Evolutionary conservation across 2,797 vertebrate species (phyloP).

Genomic region (Sparus aurata): DNA sequence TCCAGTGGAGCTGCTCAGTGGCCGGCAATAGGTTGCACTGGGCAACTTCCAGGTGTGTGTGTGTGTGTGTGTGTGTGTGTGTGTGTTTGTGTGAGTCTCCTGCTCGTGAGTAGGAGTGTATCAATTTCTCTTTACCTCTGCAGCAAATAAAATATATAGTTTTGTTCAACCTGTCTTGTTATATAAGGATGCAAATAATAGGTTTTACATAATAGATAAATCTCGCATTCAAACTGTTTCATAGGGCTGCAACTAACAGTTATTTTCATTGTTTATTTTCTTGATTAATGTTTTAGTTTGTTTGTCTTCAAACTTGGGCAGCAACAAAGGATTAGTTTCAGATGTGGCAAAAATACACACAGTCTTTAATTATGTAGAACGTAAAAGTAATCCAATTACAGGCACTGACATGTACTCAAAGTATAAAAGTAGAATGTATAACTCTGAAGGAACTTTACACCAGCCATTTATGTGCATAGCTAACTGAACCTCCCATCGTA

Average conservation of each 20-base stretch:
- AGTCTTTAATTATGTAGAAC: too few species aligned
- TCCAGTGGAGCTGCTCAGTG: conserved; percentile 67
- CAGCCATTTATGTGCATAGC: too few species aligned
- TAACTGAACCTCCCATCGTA: too few species aligned
- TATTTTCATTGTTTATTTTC: background rate
- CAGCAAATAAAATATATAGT: conserved; percentile 27
- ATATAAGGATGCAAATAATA: conserved; percentile 4
- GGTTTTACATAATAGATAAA: conserved; percentile 14
- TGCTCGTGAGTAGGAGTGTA: conserved; percentile 22
- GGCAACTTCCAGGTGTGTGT: conserved; percentile 54
- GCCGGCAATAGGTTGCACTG: conserved; percentile 61
- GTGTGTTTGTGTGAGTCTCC: conserved; percentile 10
- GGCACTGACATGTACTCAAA: too few species aligned
- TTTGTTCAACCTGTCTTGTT: conserved; percentile 8
- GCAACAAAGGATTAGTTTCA: too few species aligned
- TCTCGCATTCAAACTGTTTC: background rate
- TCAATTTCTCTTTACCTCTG: conserved; percentile 35
- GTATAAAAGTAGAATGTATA: too few species aligned
- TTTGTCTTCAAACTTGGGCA: too few species aligned
- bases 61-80: conserved; percentile 21
- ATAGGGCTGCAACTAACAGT: background rate
- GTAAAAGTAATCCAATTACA: too few species aligned
- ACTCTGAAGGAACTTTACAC: too few species aligned
- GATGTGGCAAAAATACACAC: too few species aligned
- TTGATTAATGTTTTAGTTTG: background rate